Percentiles rank a stretch among this genome's conserved stretches.
Evolutionary conservation across 1,140 invertebrate species (phyloP).

Genomic region (Apis laboriosa): DNA sequence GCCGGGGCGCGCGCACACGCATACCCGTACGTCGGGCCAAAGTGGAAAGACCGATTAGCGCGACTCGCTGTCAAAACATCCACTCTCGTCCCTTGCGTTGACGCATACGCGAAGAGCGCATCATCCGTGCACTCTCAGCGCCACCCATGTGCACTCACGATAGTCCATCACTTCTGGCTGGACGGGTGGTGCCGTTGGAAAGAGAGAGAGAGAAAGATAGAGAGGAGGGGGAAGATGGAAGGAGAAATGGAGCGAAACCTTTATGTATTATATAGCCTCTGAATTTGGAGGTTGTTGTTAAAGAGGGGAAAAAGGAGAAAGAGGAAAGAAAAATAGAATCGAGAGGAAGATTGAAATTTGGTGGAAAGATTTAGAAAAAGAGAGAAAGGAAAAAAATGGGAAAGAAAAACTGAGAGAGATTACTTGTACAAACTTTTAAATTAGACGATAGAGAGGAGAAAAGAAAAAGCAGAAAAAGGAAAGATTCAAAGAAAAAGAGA

Average conservation of each 20-base stretch:
- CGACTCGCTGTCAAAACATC: constrained; percentile 79
- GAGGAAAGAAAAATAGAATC: too few relatives aligned
- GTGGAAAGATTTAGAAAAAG: too few relatives aligned
- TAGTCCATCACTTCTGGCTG: constrained; percentile 74
- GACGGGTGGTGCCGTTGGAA: constrained; percentile 40
- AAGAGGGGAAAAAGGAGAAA: too few relatives aligned
- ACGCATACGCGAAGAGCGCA: constrained; percentile 62
- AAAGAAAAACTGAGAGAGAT: too few relatives aligned
- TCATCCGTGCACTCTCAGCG: constrained; percentile 60
- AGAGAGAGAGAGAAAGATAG: constrained; percentile 28
- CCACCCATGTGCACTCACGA: constrained; percentile 73
- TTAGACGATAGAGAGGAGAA: too few relatives aligned
- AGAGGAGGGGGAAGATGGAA: constrained; percentile 47
- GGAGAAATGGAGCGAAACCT: background rate
- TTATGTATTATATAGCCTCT: too few relatives aligned
- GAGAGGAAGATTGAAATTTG: too few relatives aligned
- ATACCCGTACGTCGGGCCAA: constrained; percentile 59
- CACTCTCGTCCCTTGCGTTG: constrained; percentile 42
- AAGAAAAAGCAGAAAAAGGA: background rate
- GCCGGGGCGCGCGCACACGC: constrained; percentile 34
- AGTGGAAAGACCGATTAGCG: constrained; percentile 79
- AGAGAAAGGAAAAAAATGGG: too few relatives aligned
- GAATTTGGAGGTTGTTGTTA: too few relatives aligned
- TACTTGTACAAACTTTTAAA: too few relatives aligned
- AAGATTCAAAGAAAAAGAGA: constrained; percentile 17